Evolutionary conservation across 2,113 vertebrate species (phyloP), one percentile per base, ranked within the genome.

Genomic region (Cheirogaleus medius): DNA sequence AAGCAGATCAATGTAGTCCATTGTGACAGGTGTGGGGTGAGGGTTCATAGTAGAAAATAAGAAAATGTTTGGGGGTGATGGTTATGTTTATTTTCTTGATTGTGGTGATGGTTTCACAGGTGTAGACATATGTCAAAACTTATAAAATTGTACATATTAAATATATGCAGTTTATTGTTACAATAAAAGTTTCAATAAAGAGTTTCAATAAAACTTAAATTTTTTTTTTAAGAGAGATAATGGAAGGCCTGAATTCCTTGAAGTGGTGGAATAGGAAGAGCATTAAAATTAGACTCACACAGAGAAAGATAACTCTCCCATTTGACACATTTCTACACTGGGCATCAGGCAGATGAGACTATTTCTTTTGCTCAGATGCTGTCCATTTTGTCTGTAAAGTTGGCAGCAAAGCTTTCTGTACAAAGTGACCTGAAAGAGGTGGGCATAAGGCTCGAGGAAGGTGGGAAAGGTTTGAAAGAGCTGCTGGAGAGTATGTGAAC

Each of bases 291-390:
- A 88, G 68, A 49, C 60, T 71, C 58, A 27, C 21, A 49, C 23
- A 39, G n/a, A 39, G 56, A 74, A 32, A 64, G 9, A 23, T 44
- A 81, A 66, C 49, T 63, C 9, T 82, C 56, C 34, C 29, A 47
- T 87, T 49, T 95, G 87, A 81, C 64, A 47, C 8, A 20, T n/a
- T 94, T 87, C 54, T 90, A 15, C 12, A 20, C 71, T 44, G 17
- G 9, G 15, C 47, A n/a, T 64, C 81, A 39, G 13, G 54, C n/a
- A 90, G 44, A 32, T 60, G 44, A 90, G 27, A 60, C 85, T 80
- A 84, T 88, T 94, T 94, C 63, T 74, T 93, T 54, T 54, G 69
- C 14, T 80, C 69, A 85, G 23, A 90, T 64, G 76, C 44, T 96
- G 21, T 81, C 66, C 4, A 39, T 86, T 94, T 92, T 94, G 13